These are phyloP conservation scores for Dasyprocta punctata DNA, from an alignment of 2,113 vertebrate species.

Conservation along the genomic window DNA sequence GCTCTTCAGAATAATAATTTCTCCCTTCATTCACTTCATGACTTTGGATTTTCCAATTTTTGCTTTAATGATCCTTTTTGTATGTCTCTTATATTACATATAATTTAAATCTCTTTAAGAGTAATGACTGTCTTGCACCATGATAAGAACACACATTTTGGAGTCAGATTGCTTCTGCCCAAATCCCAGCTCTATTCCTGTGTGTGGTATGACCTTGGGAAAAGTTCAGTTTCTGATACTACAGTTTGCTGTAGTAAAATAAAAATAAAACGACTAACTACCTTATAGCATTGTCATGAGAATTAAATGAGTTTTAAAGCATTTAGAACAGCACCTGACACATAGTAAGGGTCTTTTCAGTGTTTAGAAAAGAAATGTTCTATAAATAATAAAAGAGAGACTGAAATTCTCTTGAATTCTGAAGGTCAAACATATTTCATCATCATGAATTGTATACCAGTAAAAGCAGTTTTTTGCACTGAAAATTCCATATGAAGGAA, in stretches of 20 bases:
- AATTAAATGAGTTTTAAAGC: not conserved
- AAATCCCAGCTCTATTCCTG: not conserved
- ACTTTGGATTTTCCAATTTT: constrained; percentile 33
- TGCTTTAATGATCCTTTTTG: not conserved
- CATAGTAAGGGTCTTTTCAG: not conserved
- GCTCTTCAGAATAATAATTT: not conserved
- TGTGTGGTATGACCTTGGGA: not conserved
- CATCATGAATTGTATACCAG: not conserved
- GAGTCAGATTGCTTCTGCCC: not conserved
- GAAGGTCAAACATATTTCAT: not conserved
- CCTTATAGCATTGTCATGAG: not conserved
- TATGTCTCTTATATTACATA: not conserved
- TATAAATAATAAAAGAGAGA: not conserved
- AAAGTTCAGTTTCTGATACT: not conserved
- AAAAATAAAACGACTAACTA: not conserved
- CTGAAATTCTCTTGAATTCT: not conserved
- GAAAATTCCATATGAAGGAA: not conserved
- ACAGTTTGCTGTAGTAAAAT: not conserved
- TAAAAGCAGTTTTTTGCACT: not conserved
- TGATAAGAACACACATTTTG: not conserved
- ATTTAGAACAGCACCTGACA: not conserved
- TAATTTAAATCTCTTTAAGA: constrained; percentile 14
- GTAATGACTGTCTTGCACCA: not conserved
- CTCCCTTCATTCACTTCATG: not conserved
- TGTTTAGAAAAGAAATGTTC: not conserved